Conservation (phyloP, 2,888 invertebrate species). For the Lochmaea capreae region DNA sequence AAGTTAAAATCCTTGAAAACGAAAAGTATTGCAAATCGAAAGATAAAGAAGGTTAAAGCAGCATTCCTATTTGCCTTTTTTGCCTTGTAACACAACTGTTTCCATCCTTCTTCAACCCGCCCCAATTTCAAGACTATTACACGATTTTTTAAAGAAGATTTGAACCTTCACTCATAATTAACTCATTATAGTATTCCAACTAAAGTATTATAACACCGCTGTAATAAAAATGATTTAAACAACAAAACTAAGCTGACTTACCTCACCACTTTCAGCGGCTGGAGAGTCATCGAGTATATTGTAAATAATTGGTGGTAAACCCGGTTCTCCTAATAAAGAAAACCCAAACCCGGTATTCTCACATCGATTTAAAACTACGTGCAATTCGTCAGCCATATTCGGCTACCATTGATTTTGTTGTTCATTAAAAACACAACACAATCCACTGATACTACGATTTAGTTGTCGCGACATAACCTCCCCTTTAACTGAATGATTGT, state of each 20-base stretch:
- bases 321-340: constrained; percentile 90
- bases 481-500: constrained; percentile 59
- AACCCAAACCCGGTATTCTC: constrained; percentile 92
- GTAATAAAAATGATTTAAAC: constrained; percentile 1
- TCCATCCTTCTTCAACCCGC: constrained; percentile 35
- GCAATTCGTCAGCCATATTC: constrained; percentile 88
- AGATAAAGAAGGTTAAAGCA: constrained; percentile 49
- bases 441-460: constrained; percentile 47
- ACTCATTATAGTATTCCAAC: not conserved
- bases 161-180: not conserved
- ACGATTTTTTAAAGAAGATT: not conserved
- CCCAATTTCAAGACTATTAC: constrained; percentile 25
- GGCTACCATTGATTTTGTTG: constrained; percentile 60
- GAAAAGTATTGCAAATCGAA: constrained; percentile 33
- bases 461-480: constrained; percentile 62
- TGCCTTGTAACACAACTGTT: constrained; percentile 48
- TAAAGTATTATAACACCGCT: not conserved
- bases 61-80: constrained; percentile 52
- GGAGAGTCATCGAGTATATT: constrained; percentile 94
- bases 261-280: constrained; percentile 90
- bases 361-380: constrained; percentile 88
- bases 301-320: constrained; percentile 93
- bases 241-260: constrained; percentile 65
- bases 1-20: constrained; percentile 33
- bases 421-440: constrained; percentile 34